Conservation (phyloP, 2,113 vertebrate genomes). For the Pluvialis apricaria region DNA sequence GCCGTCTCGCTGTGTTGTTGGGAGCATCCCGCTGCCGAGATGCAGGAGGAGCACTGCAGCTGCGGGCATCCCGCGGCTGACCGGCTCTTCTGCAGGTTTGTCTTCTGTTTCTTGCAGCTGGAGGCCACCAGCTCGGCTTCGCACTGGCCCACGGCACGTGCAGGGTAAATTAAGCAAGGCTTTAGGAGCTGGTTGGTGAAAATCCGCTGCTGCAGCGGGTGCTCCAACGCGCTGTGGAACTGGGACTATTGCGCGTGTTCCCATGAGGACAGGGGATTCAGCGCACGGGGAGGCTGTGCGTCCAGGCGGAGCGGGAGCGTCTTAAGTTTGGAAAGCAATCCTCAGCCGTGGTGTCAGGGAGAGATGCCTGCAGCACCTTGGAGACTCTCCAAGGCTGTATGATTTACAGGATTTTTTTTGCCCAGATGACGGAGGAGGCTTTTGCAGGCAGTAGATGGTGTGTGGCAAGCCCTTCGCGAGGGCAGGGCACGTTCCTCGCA, state of each 20-base stretch:
- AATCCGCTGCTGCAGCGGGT: not conserved
- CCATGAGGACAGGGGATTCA: not conserved
- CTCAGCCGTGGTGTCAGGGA: accelerated
- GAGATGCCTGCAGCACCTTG: not conserved
- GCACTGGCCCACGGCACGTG: not conserved
- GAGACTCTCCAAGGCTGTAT: not conserved
- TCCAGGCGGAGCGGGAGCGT: not conserved
- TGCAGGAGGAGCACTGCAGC: not conserved
- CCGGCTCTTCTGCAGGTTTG: not conserved
- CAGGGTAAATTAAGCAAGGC: not conserved
- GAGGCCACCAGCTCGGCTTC: not conserved
- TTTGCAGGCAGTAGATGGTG: not conserved
- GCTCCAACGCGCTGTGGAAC: accelerated
- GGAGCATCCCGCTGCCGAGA: not conserved
- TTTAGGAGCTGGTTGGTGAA: not conserved
- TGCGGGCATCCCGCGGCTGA: not conserved
- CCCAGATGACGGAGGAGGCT: not conserved
- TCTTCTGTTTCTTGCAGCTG: too few relatives aligned
- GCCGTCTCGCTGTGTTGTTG: not conserved
- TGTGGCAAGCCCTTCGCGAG: accelerated
- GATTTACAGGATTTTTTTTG: too few relatives aligned
- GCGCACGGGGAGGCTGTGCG: accelerated
- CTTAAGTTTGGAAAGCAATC: not conserved
- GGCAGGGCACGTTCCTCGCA: accelerated
- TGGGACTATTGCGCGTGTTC: not conserved